A percentile compares a stretch with the other conserved stretches of the same genome.
Conservation (phyloP, 2,113 vertebrate species). For the Columba janthina region DNA sequence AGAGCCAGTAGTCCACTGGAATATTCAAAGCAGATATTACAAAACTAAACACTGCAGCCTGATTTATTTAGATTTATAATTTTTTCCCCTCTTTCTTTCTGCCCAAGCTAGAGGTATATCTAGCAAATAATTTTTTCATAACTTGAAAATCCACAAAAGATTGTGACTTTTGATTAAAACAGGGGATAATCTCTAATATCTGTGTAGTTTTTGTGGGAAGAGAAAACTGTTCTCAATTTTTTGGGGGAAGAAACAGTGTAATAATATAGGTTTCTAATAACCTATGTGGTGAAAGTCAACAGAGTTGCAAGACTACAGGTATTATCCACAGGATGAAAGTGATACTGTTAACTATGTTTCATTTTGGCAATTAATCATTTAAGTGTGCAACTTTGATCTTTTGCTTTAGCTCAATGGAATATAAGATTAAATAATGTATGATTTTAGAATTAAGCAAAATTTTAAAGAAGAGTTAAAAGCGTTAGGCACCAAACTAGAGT, state of each 20-base stretch:
- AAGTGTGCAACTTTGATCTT: not conserved
- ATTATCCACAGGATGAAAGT: not conserved
- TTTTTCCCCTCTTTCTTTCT: not conserved
- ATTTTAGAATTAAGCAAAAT: not conserved
- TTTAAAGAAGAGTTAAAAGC: not conserved
- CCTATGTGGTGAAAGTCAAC: not conserved
- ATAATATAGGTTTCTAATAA: not conserved
- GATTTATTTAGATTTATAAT: not conserved
- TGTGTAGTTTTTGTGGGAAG: not conserved
- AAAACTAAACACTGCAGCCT: not conserved
- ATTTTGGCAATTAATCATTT: not conserved
- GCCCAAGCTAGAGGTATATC: rapidly evolving
- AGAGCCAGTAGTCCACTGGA: not conserved
- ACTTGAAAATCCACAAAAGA: not conserved
- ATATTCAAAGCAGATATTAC: not conserved
- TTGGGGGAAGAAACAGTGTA: not conserved
- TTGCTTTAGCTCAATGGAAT: not conserved
- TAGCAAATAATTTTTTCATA: not conserved
- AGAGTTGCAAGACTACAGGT: not conserved
- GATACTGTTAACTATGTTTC: not conserved
- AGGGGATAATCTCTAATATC: not conserved
- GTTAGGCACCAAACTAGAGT: not conserved
- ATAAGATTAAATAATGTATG: not conserved
- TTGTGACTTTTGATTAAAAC: not conserved
- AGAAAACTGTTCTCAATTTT: not conserved